Evolutionary conservation across 2,113 vertebrate species (phyloP), one percentile per base, ranked within the genome.

Genomic region (Xiphophorus couchianus): DNA sequence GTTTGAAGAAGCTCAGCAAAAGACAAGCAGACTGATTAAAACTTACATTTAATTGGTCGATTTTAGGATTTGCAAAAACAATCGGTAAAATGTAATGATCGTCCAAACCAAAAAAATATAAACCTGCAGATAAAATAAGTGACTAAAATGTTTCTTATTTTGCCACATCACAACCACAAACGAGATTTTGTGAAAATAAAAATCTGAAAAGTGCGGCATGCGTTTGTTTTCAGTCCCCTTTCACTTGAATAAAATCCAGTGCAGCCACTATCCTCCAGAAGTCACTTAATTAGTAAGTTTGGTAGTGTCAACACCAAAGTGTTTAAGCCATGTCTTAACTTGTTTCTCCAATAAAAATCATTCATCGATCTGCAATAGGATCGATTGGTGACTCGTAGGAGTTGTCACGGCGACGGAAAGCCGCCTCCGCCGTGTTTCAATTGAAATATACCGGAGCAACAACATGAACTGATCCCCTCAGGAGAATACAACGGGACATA

Each of bases 401-500:
- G 27, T 37, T 17, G 42, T 73, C 22, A 62, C 62, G 48, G 30
- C 44, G 25, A 51, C 54, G 0, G 63, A 1, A 33, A 63, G 14
- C 39, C 74, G 82, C 80, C 79, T 72, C 62, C 64, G 78, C 66
- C 66, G 63, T 58, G 33, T 78, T 72, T 70, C 75, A 80, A 80
- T 64, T 62, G 44, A 68, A 84, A 83, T 62, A 78, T 85, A 83
- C 60, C 8, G 76, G 66, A 74, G 78, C 75, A 71, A 86, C 81
- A 82, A 83, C 91, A 86, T 62, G 69, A 85, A 73, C 58, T 22
- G 69, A 82, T 73, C 39, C 83, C 85, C 90, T 72, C 72, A 63
- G 78, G 91, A 90, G 80, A 64, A 78, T 66, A 82, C 80, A 15
- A 30, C 5, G 79, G 79, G 77, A 80, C 77, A 29, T 5, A 74